Evolutionary conservation across 2,113 vertebrate genomes (phyloP).

Genomic region (Oncorhynchus mykiss): DNA sequence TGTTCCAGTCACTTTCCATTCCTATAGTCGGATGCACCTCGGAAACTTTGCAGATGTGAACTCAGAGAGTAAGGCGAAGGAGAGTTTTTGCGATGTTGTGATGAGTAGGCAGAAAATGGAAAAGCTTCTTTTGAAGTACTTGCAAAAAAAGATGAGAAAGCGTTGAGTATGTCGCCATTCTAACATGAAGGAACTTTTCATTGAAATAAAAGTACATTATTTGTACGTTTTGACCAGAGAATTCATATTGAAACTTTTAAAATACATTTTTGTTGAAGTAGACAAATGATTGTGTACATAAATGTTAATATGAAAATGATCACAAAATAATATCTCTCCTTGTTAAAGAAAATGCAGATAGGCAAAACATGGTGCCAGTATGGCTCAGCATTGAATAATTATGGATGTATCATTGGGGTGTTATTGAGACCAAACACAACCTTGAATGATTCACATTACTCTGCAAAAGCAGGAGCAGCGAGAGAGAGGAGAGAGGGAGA

Average conservation of each 20-base stretch:
- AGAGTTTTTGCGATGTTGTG: background rate
- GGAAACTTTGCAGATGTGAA: constrained; percentile 18
- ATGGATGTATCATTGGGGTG: constrained; percentile 40
- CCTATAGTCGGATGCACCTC: background rate
- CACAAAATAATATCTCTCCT: constrained; percentile 32
- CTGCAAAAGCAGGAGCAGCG: constrained; percentile 22
- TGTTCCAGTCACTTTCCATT: background rate
- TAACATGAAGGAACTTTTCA: constrained; percentile 58
- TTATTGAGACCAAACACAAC: constrained; percentile 36
- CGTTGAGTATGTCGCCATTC: background rate
- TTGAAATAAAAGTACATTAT: constrained; percentile 41
- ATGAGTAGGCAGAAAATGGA: background rate
- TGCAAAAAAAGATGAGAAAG: background rate
- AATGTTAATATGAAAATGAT: constrained; percentile 40
- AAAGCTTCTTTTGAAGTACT: background rate
- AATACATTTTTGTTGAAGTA: constrained; percentile 44
- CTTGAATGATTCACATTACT: constrained; percentile 37
- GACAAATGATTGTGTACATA: constrained; percentile 50
- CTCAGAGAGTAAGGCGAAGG: background rate
- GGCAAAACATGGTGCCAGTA: constrained; percentile 18
- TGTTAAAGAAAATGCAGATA: constrained; percentile 12
- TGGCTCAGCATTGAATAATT: constrained; percentile 39
- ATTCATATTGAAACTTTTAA: constrained; percentile 37
- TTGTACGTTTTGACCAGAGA: constrained; percentile 47
- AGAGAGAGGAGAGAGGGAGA: constrained; percentile 2